Percentiles rank a stretch among this genome's conserved stretches.
Conservation (phyloP, 2,888 invertebrate species). For the Congeria kusceri region DNA sequence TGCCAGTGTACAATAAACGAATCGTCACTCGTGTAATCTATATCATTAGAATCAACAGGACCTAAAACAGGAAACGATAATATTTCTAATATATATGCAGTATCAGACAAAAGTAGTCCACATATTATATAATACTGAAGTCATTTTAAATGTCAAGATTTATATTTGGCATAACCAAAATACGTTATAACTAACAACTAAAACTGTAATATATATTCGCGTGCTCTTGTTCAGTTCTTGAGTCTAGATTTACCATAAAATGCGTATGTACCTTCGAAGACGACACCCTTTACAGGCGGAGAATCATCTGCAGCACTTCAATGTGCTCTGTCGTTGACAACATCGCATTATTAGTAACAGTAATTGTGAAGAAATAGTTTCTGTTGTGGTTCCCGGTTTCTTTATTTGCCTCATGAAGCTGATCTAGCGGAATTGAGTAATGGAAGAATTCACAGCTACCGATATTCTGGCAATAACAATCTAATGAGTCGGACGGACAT, state of each 20-base stretch:
- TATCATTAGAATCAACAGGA: slow-evolving; percentile 50
- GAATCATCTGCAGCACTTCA: slow-evolving; percentile 73
- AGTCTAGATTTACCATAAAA: too few species aligned
- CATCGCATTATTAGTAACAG: slow-evolving; percentile 67
- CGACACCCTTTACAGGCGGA: slow-evolving; percentile 67
- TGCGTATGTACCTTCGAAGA: slow-evolving; percentile 65
- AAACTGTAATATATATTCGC: too few species aligned
- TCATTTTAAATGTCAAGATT: neutral
- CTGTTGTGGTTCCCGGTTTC: slow-evolving; percentile 69
- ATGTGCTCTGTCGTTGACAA: slow-evolving; percentile 54
- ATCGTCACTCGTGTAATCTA: slow-evolving; percentile 65
- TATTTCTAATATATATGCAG: neutral
- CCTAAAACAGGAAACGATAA: slow-evolving; percentile 31
- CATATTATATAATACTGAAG: neutral
- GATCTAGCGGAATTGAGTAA: slow-evolving; percentile 54
- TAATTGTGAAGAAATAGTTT: slow-evolving; percentile 67
- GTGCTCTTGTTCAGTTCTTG: too few species aligned
- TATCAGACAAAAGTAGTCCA: neutral
- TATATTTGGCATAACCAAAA: neutral
- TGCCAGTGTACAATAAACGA: slow-evolving; percentile 59
- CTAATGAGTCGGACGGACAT: neutral
- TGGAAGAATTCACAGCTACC: slow-evolving; percentile 58
- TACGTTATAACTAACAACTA: neutral
- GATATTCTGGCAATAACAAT: slow-evolving; percentile 65
- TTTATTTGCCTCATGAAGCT: slow-evolving; percentile 37